These are phyloP conservation scores for Dermolepida albohirtum DNA, from an alignment of 2,888 invertebrate species.

Conservation along the genomic window DNA sequence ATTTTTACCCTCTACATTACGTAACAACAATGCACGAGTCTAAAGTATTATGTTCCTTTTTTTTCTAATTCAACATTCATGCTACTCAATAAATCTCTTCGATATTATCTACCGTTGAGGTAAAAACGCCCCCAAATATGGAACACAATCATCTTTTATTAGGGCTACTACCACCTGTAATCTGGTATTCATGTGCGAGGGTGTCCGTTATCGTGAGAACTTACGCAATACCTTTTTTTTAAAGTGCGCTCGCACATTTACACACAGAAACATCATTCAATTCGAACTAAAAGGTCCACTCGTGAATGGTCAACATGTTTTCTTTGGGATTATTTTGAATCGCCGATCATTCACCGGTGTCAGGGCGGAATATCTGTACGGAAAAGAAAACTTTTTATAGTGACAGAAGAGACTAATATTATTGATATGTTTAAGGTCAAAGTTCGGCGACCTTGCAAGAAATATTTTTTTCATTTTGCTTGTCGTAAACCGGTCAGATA, in stretches of 20 bases:
- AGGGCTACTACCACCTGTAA: conserved; percentile 27
- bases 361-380: conserved; percentile 5
- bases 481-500: no score
- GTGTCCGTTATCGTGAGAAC: conserved; percentile 34
- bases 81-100: conserved; percentile 11
- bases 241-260: neutral
- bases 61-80: neutral
- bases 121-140: conserved; percentile 38
- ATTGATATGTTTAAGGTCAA: no score
- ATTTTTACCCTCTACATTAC: no score
- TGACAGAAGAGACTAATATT: no score
- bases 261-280: conserved; percentile 13
- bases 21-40: no score
- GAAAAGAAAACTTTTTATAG: neutral
- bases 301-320: conserved; percentile 14
- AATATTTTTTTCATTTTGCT: no score
- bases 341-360: conserved; percentile 25
- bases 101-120: conserved; percentile 37
- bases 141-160: conserved; percentile 27
- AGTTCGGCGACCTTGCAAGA: no score
- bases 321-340: neutral
- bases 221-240: conserved; percentile 25
- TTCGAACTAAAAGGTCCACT: conserved; percentile 14
- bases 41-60: no score
- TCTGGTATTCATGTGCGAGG: conserved; percentile 9